Base-by-base conservation (phyloP, 2,113 vertebrate species). In the Malurus cyaneus region DNA sequence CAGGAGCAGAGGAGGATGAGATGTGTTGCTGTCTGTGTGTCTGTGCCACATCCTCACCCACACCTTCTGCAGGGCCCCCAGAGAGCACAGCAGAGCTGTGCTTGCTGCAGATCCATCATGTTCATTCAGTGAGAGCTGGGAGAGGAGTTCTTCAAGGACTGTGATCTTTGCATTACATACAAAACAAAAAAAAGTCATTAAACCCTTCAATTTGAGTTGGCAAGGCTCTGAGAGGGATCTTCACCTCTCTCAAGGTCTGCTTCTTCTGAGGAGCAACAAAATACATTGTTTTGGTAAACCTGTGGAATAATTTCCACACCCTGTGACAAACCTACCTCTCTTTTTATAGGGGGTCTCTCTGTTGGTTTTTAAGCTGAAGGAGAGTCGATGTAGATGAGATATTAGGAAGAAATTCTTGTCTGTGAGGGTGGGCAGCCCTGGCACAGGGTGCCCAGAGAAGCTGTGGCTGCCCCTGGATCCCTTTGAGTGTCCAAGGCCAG, bases 391-490 rank as follows among this genome's bases (percentile, higher is more conserved):
- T 49, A 34, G 8, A 23, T 62, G 13, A 49, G 31, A 23, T 77
- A 42, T 7, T 62, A 13, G 26, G 34, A 56, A 62, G 31, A 1
- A 62, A 42, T 56, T 25, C 0, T 13, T 34, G 0, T 11, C 9
- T 56, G 34, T 2, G 25, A 62, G 34, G 6, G 25, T 31, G 29
- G 6, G 0, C 0, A 14, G 62, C 11, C 53, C 18, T 89, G 56
- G 56, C 19, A 47, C 41, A 70, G 47, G 50, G 6, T 79, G 46
- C 13, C 24, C 61, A 76, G 14, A 49, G 24, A 0, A 32, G 41
- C 54, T 61, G 70, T 9, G 79, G 47, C 54, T 82, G 47, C 14
- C 34, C 24, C 62, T 66, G 71, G 34, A 69, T 76, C 29, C 62
- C 54, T 89, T 70, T 24, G 0, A 61, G 25, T 61, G 54, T 0